Evolutionary conservation across 2,888 invertebrate genomes (phyloP), one percentile per base, ranked within the genome.

Genomic region (Octodonta nipae): DNA sequence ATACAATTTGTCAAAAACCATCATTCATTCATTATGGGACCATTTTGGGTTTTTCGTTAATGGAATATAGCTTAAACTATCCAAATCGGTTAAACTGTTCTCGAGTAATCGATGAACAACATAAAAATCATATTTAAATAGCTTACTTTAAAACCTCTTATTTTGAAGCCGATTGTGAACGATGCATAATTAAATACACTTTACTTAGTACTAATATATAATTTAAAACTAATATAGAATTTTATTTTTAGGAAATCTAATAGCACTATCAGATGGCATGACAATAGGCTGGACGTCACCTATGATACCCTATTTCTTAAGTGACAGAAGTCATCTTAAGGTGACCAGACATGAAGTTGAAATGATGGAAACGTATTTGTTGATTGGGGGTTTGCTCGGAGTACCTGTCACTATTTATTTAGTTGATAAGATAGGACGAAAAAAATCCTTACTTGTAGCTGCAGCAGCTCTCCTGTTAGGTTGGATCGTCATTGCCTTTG

Each of bases 241-340:
- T n/a, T 32, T 15, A 35, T 4, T 38, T 54, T 17, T 39, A 61
- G 61, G 51, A 14, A 61, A 56, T 7, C 36, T 59, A 11, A 53
- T 54, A 32, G 59, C 58, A 2, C 52, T 60, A 17, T 57, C 58
- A 3, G 60, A 61, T 50, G 60, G 60, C 13, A 59, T 60, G 53
- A 56, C 57, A 35, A 57, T 58, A 25, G 59, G 56, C 13, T 61
- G 61, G 60, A 52, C 58, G 4, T 52, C 60, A 3, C 59, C 60
- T 7, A 48, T 55, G 14, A 50, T 60, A 10, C 60, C 58, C 5
- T 46, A 58, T 10, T 47, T 61, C 2, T 34, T 53, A 31, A 39
- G 45, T 5, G 42, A 41, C 7, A 45, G 49, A 15, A 45, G 48
- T 4, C 58, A 59, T 10, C 51, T 59, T 3, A 30, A 36, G 33